These are phyloP conservation scores for Carassius gibelio DNA, from an alignment of 2,113 vertebrate species.

Conservation along the genomic window DNA sequence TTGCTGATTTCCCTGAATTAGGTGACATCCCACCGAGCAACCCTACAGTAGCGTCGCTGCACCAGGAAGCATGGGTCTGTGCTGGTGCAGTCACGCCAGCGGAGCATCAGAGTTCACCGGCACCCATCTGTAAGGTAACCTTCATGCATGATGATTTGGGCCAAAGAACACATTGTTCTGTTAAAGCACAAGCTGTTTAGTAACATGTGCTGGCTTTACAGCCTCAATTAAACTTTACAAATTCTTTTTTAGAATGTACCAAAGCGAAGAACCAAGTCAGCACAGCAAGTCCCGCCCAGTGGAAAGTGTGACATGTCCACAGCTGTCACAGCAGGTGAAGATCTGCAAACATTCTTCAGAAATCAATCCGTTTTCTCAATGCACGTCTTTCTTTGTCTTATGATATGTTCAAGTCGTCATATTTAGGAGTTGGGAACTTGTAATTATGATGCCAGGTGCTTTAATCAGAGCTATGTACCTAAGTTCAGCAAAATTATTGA, in stretches of 20 bases:
- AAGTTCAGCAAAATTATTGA: too few species aligned
- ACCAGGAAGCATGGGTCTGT: conserved; percentile 42
- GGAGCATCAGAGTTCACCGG: conserved; percentile 26
- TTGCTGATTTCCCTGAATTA: conserved; percentile 75
- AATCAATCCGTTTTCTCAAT: too few species aligned
- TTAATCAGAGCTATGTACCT: too few species aligned
- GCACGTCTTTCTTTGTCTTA: too few species aligned
- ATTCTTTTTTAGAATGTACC: conserved; percentile 41
- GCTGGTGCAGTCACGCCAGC: conserved; percentile 50
- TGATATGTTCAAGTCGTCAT: too few species aligned
- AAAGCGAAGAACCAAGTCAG: conserved; percentile 25
- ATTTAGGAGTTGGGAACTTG: too few species aligned
- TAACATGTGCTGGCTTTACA: conserved; percentile 46
- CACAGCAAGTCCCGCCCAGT: background rate
- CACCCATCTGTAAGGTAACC: conserved; percentile 37
- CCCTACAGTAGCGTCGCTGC: background rate
- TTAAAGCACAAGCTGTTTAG: conserved; percentile 34
- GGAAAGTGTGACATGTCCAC: conserved; percentile 14
- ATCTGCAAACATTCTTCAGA: background rate
- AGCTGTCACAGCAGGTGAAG: conserved; percentile 55
- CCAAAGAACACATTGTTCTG: conserved; percentile 19
- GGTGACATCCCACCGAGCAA: conserved; percentile 40
- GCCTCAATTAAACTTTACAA: background rate
- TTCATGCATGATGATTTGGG: background rate
- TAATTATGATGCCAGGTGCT: too few species aligned